phyloP scores from a whole-genome alignment of 2,888 invertebrate genomes.

The Leucophora obtusa region DNA sequence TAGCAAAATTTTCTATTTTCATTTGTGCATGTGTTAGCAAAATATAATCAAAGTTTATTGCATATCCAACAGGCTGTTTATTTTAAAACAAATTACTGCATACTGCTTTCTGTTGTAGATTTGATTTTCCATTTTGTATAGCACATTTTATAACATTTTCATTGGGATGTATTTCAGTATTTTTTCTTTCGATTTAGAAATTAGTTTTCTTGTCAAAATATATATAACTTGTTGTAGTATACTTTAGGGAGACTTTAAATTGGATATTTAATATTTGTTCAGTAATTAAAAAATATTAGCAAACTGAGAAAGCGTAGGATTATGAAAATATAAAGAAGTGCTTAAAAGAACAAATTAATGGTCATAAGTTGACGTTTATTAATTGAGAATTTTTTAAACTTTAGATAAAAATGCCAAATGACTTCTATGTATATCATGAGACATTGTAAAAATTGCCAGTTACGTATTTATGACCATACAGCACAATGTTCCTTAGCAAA shows the following conservation, averaged over 20 bases:
- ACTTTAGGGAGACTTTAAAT: background rate
- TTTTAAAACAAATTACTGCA: slow-evolving; percentile 3
- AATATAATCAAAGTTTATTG: slow-evolving; percentile 11
- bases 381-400: too few relatives aligned
- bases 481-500: too few relatives aligned
- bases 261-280: background rate
- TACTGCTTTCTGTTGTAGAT: background rate
- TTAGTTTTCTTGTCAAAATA: background rate
- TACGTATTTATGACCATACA: too few relatives aligned
- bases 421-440: too few relatives aligned
- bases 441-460: too few relatives aligned
- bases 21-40: background rate
- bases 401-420: too few relatives aligned
- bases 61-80: slow-evolving; percentile 26
- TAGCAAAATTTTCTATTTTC: background rate
- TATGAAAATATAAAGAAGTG: too few relatives aligned
- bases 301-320: background rate
- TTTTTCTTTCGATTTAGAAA: background rate
- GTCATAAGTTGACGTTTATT: too few relatives aligned
- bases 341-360: too few relatives aligned
- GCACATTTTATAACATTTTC: background rate
- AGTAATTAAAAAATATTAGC: background rate
- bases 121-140: background rate
- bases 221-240: background rate
- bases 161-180: background rate